These are phyloP conservation scores for Pterocles gutturalis DNA, from an alignment of 2,113 vertebrate genomes.

Conservation along the genomic window DNA sequence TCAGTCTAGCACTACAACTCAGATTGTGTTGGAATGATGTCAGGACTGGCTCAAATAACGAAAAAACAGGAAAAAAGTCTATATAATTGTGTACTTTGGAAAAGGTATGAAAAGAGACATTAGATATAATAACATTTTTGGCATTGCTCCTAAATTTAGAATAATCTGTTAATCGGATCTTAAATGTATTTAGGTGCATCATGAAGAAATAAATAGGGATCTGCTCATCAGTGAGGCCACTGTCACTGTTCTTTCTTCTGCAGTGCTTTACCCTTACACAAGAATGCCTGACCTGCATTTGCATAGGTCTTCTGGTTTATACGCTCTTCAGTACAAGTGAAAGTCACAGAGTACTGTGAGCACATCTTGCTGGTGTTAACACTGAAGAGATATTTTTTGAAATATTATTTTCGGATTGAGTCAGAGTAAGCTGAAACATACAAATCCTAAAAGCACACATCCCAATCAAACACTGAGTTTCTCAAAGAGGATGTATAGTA, in stretches of 20 bases:
- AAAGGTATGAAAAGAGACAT: not conserved
- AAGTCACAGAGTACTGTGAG: not conserved
- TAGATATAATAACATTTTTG: not conserved
- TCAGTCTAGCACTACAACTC: not conserved
- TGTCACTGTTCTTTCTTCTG: not conserved
- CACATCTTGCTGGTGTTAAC: not conserved
- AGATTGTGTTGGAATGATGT: not conserved
- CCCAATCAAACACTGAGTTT: not conserved
- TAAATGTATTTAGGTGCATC: not conserved
- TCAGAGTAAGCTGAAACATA: not conserved
- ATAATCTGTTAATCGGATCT: not conserved
- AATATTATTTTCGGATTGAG: not conserved
- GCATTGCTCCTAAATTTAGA: not conserved
- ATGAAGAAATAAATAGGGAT: not conserved
- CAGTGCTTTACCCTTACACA: not conserved
- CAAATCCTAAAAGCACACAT: not conserved
- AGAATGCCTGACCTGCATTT: not conserved
- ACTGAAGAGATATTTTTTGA: not conserved
- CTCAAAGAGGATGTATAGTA: not conserved
- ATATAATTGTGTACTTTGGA: not conserved
- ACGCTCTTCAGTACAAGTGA: fast-evolving
- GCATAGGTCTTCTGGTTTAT: not conserved
- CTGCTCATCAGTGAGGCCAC: not conserved
- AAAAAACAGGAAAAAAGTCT: not conserved
- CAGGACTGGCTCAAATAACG: not conserved